Evolutionary conservation across 1,140 invertebrate genomes (phyloP).

Genomic region (Antheraea mylitta): DNA sequence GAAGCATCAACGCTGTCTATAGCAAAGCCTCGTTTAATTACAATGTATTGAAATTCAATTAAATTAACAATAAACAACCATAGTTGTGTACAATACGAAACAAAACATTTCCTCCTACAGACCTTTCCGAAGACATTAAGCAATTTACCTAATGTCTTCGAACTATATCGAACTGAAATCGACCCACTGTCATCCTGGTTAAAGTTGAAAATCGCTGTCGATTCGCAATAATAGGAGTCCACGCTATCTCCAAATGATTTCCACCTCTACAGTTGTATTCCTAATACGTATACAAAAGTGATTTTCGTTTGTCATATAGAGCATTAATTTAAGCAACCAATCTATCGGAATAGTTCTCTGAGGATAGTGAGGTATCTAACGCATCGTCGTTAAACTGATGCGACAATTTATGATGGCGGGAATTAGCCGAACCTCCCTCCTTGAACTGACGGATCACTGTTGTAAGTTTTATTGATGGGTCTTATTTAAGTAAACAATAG

Average conservation of each 20-base stretch:
- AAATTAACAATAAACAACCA: slow-evolving; percentile 22
- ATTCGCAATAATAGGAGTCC: not conserved
- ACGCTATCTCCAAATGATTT: slow-evolving; percentile 1
- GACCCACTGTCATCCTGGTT: slow-evolving; percentile 27
- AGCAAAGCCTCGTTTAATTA: not conserved
- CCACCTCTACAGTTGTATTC: slow-evolving; percentile 2
- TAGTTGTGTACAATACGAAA: slow-evolving; percentile 34
- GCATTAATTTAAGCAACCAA: slow-evolving; percentile 43
- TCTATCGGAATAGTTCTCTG: slow-evolving; percentile 63
- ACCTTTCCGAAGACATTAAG: slow-evolving; percentile 63
- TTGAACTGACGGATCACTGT: slow-evolving; percentile 36
- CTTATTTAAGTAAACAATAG: slow-evolving; percentile 1
- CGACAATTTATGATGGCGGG: slow-evolving; percentile 70
- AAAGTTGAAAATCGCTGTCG: slow-evolving; percentile 26
- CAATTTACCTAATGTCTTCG: slow-evolving; percentile 64
- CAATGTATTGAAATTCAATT: slow-evolving; percentile 16
- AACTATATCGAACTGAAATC: slow-evolving; percentile 20
- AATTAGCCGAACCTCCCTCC: slow-evolving; percentile 49
- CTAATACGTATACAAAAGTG: not conserved
- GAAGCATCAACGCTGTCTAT: not conserved
- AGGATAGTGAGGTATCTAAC: slow-evolving; percentile 67
- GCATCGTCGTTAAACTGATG: slow-evolving; percentile 74
- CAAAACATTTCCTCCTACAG: slow-evolving; percentile 51
- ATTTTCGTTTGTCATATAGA: slow-evolving; percentile 6
- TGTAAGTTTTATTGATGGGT: slow-evolving; percentile 59